A percentile compares a stretch with the other conserved stretches of the same genome.
phyloP scores from a whole-genome alignment of 2,113 vertebrate species.

The Beaufortia kweichowensis region DNA sequence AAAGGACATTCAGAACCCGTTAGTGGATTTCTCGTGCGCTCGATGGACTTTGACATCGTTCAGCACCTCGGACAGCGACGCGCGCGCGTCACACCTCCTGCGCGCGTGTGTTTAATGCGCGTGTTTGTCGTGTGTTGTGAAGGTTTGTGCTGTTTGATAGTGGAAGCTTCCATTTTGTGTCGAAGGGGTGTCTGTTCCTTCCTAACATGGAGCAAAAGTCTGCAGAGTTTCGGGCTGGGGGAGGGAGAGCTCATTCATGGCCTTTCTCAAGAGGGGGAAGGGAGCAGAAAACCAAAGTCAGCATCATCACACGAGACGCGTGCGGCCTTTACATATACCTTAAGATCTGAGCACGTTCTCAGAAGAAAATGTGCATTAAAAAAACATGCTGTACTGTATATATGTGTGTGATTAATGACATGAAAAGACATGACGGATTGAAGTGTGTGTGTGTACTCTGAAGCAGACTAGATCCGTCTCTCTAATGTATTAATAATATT shows the following conservation, averaged over 20 bases:
- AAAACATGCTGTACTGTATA: no score
- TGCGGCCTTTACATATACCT: slow-evolving; percentile 3
- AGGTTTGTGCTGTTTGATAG: slow-evolving; percentile 78
- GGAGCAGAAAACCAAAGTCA: slow-evolving; percentile 77
- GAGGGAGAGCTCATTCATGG: slow-evolving; percentile 92
- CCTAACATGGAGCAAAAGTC: slow-evolving; percentile 90
- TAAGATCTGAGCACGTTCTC: not conserved
- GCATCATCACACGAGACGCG: slow-evolving; percentile 78
- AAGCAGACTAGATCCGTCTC: not conserved
- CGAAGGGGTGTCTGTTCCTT: slow-evolving; percentile 78
- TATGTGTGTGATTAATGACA: no score
- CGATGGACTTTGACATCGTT: slow-evolving; percentile 63
- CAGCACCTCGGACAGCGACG: slow-evolving; percentile 75
- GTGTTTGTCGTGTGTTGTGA: slow-evolving; percentile 49
- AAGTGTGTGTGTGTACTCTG: no score
- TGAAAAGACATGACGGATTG: not conserved
- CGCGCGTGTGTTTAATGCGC: slow-evolving; percentile 9
- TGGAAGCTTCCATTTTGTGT: slow-evolving; percentile 99
- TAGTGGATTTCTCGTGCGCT: slow-evolving; percentile 36
- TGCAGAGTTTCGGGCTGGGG: slow-evolving; percentile 88
- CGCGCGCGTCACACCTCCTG: slow-evolving; percentile 29
- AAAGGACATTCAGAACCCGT: not conserved
- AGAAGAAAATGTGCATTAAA: no score
- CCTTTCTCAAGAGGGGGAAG: slow-evolving; percentile 70
- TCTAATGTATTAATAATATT: not conserved